These are phyloP conservation scores for Suncus etruscus DNA, from an alignment of 2,113 vertebrate species.

Conservation along the genomic window DNA sequence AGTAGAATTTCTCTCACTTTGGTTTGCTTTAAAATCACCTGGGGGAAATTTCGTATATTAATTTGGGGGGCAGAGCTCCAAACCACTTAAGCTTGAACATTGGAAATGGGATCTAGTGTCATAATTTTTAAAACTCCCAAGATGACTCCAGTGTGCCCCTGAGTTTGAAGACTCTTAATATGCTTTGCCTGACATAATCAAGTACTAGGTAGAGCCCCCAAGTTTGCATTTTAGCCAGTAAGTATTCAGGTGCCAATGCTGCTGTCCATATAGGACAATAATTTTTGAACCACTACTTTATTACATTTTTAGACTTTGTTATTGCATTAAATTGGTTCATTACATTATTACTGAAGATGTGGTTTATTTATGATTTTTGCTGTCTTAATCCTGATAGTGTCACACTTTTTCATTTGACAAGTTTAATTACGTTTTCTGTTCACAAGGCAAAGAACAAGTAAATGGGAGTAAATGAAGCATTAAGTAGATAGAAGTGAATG, in stretches of 20 bases:
- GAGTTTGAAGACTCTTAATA: constrained; percentile 41
- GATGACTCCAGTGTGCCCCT: constrained; percentile 15
- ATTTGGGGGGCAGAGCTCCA: background rate
- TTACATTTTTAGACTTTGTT: constrained; percentile 45
- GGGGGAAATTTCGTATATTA: constrained; percentile 23
- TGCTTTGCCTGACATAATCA: background rate
- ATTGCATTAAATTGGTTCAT: constrained; percentile 23
- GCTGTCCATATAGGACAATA: background rate
- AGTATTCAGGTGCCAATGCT: background rate
- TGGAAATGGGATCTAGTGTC: background rate
- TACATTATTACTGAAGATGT: background rate
- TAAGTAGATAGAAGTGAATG: constrained; percentile 47
- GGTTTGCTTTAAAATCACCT: background rate
- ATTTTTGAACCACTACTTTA: background rate
- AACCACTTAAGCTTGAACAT: constrained; percentile 18
- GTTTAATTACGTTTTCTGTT: constrained; percentile 21
- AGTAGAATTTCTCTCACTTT: constrained; percentile 16
- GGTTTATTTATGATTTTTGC: background rate
- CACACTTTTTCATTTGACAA: constrained; percentile 53
- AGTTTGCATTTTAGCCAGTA: constrained; percentile 44
- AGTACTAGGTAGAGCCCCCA: background rate
- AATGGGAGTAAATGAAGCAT: constrained; percentile 17
- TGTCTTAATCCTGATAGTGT: constrained; percentile 1
- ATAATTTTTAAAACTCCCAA: constrained; percentile 8
- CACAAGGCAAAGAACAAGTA: constrained; percentile 38